Percentiles rank a stretch among this genome's conserved stretches.
Evolutionary conservation across 1,140 invertebrate genomes (phyloP).

Genomic region (Ostrea edulis): DNA sequence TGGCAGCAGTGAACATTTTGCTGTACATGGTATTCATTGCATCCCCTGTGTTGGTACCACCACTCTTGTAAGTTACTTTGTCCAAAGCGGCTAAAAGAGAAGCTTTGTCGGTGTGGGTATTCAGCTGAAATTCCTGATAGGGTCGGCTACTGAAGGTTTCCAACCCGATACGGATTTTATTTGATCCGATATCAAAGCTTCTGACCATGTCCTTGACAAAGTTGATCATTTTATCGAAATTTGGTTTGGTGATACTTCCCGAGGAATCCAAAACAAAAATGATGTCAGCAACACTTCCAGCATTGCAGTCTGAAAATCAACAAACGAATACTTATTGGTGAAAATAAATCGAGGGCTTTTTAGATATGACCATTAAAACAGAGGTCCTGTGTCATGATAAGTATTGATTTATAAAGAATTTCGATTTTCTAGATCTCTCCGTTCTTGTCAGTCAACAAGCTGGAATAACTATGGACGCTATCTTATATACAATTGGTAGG

Average conservation of each 20-base stretch:
- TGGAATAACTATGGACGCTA: too few species aligned
- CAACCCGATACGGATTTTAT: slow-evolving; percentile 69
- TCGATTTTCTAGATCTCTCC: too few species aligned
- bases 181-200: slow-evolving; percentile 58
- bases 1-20: slow-evolving; percentile 62
- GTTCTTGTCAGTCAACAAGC: too few species aligned
- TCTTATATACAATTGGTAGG: too few species aligned
- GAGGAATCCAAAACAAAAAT: slow-evolving; percentile 70
- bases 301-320: slow-evolving; percentile 59
- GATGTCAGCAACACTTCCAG: slow-evolving; percentile 67
- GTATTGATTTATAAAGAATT: too few species aligned
- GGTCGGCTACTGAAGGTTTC: slow-evolving; percentile 68
- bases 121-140: slow-evolving; percentile 68
- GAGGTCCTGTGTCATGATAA: too few species aligned
- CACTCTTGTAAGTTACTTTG: slow-evolving; percentile 66
- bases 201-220: slow-evolving; percentile 69
- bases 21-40: slow-evolving; percentile 65
- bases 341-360: too few species aligned
- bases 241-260: slow-evolving; percentile 66
- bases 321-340: background rate
- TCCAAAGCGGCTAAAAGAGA: slow-evolving; percentile 60
- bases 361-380: too few species aligned
- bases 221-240: slow-evolving; percentile 68
- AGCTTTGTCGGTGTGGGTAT: slow-evolving; percentile 61
- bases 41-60: slow-evolving; percentile 71